Base-by-base conservation (phyloP, 2,888 invertebrate species). In the Ligdia adustata region DNA sequence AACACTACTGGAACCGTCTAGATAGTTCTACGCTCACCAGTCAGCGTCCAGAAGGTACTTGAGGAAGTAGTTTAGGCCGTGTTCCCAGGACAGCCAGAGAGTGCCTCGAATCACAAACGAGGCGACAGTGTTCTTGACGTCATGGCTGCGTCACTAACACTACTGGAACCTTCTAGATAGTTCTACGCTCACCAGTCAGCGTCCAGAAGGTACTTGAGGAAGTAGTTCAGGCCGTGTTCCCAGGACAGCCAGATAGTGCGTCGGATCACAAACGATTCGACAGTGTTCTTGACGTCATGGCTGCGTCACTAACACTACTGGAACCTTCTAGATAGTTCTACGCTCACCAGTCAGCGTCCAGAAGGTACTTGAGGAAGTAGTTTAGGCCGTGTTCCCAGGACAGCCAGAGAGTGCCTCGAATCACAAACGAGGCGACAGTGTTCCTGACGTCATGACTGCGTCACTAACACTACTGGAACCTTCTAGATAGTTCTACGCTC, bases 361-460 rank as follows among this genome's bases (percentile, higher is more conserved):
- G 79, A 28, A 95, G 82, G 64, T 94, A 92, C 75, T 93, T 92
- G n/a, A 93, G 81, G 75, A 94, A 94, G 73, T 93, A 93, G 37
- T 92, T 78, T 32, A 93, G 75, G 0, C 95, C 95, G 55, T 92
- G 91, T 64, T 94, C 94, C 95, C 95, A 95, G 57, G 91, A 93
- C 38, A 94, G 89, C 94, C 95, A 95, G 42, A 95, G 87, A 3
- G 93, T 93, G 7, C 94, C 94, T 3, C 95, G 90, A 0, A 95
- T 95, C n/a, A 95, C 86, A 82, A 95, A 95, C 16, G 89, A 91
- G 2, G 95, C 94, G n/a, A 94, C 7, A 0, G 94, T 92, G 82
- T 95, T 94, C 24, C 95, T 84, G n/a, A 92, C 92, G 1, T 91
- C 91, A 18, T 6, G 18, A 18, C 1, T 5, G 18, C 6, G 18